Conservation (phyloP, 2,888 invertebrate species). For the Drosophila tripunctata region DNA sequence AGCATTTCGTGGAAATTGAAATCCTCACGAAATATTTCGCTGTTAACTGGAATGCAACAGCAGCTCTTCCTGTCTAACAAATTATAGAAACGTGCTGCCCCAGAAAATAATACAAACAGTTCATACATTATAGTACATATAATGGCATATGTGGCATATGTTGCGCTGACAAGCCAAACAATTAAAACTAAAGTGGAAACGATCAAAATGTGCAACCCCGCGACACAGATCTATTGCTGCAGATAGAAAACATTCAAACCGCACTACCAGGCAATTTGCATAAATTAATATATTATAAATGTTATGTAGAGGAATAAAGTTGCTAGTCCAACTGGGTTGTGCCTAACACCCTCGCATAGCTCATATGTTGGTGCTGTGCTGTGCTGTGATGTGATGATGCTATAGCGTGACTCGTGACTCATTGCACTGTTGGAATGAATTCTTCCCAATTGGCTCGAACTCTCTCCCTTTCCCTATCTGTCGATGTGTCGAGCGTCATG, state of each 20-base stretch:
- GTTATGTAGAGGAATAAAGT: not conserved
- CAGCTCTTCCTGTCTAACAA: constrained; percentile 36
- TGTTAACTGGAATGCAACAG: constrained; percentile 70
- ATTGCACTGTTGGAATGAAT: constrained; percentile 45
- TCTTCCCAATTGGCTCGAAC: constrained; percentile 66
- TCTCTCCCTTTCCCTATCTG: not conserved
- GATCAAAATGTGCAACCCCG: constrained; percentile 79
- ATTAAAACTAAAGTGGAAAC: constrained; percentile 83
- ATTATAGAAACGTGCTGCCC: constrained; percentile 55
- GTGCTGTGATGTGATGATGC: constrained; percentile 44
- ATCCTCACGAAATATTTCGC: constrained; percentile 66
- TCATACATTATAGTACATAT: not conserved
- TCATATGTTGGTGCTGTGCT: too few relatives aligned
- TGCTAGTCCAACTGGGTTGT: constrained; percentile 39
- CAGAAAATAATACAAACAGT: not conserved
- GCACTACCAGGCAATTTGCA: constrained; percentile 78
- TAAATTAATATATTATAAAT: constrained; percentile 74
- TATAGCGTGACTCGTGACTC: constrained; percentile 78
- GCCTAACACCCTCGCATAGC: constrained; percentile 52
- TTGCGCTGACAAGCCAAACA: constrained; percentile 77
- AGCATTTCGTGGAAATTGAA: constrained; percentile 71
- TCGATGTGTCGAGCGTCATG: constrained; percentile 52
- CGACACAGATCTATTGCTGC: constrained; percentile 55
- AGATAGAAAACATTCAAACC: constrained; percentile 49
- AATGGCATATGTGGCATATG: constrained; percentile 38